Conservation (phyloP, 2,113 vertebrate genomes). For the Sarotherodon lohbergeri region DNA sequence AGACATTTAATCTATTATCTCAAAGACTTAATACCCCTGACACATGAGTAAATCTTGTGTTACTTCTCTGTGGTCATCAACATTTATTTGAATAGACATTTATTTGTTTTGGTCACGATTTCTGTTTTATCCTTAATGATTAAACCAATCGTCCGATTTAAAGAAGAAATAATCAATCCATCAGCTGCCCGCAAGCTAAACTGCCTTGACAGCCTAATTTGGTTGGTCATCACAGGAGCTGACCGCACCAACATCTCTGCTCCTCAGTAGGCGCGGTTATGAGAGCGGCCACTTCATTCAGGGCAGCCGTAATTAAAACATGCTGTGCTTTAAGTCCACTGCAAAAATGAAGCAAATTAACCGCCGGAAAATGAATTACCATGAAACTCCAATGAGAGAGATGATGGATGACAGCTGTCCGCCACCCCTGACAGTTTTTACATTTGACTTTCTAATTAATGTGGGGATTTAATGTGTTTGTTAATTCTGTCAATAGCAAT, state of each 20-base stretch:
- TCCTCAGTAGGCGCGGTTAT: neutral
- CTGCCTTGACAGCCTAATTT: constrained; percentile 38
- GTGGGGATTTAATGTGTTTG: constrained; percentile 74
- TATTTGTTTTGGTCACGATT: constrained; percentile 26
- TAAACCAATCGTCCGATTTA: constrained; percentile 5
- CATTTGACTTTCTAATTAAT: constrained; percentile 76
- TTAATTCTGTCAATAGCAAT: constrained; percentile 79
- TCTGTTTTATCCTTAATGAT: constrained; percentile 16
- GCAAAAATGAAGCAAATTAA: constrained; percentile 58
- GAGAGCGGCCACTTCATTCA: constrained; percentile 15
- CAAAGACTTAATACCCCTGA: neutral
- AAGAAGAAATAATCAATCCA: constrained; percentile 43
- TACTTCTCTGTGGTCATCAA: neutral
- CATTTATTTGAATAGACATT: constrained; percentile 16
- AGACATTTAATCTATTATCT: neutral
- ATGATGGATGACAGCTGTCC: constrained; percentile 70
- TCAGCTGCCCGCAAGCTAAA: constrained; percentile 28
- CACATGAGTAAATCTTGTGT: neutral
- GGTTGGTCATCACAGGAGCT: constrained; percentile 32
- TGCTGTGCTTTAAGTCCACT: constrained; percentile 36
- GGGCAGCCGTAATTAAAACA: constrained; percentile 46
- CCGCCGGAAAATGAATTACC: constrained; percentile 55
- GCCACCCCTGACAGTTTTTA: constrained; percentile 61
- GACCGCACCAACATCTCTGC: constrained; percentile 9
- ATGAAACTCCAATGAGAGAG: constrained; percentile 61